Evolutionary conservation across 2,113 vertebrate species (phyloP), one percentile per base, ranked within the genome.

Genomic region (Gorilla gorilla): DNA sequence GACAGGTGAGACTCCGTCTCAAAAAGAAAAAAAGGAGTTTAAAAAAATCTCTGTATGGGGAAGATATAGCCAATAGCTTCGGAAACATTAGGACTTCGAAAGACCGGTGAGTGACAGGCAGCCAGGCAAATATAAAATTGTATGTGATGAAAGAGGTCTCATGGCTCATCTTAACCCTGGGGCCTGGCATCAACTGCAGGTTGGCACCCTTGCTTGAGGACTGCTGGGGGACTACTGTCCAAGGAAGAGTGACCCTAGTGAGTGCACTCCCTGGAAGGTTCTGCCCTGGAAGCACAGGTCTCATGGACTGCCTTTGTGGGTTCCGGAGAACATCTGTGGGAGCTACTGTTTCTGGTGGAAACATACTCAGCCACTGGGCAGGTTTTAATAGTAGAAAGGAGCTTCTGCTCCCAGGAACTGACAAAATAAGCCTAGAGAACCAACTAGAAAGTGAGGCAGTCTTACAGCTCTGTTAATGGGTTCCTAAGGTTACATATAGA

Each of bases 81-180:
- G 75, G 95, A 84, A 97, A 52, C 35, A 18, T 75, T 38, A 66
- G 43, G 30, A 86, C 78, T 94, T 96, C 89, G 82, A 94, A 97
- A 93, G 68, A 86, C 68, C 89, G 84, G 82, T 73, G 80, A 73
- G n/a, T 6, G 27, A 55, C 68, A 40, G n/a, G 32, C 80, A 96
- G 50, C 79, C 61, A 80, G 68, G 43, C 43, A 94, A 93, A 76
- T 48, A 66, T 50, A 88, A 84, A 84, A 92, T 38, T 27, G 38
- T 76, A 30, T 81, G 38, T 57, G 43, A 52, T 76, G 43, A 94
- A 86, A 70, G 43, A 59, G 86, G n/a, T 85, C 91, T 92, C 38
- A 0, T 17, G 89, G 50, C 55, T 90, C 55, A 11, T 38, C 17
- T 72, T 73, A 92, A 75, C 80, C 61, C 76, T 43, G 75, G 50